Conservation (phyloP, 2,888 invertebrate genomes). For the Andrena flavipes region DNA sequence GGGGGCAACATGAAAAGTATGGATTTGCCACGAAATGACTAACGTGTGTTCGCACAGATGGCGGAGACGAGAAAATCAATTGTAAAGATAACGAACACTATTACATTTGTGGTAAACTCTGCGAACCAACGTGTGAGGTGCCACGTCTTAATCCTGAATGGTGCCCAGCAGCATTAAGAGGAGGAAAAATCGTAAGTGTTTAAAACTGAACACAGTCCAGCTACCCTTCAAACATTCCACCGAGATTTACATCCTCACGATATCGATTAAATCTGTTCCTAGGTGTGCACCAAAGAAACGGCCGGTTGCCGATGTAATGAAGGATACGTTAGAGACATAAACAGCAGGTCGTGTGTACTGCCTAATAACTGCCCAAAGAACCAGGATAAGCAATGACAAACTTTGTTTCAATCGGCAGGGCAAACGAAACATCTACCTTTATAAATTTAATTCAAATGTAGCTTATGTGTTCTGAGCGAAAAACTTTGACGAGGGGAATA, state of each 20-base stretch:
- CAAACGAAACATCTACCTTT: too few species aligned
- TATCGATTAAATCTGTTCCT: background rate
- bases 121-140: background rate
- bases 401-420: too few species aligned
- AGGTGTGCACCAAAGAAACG: background rate
- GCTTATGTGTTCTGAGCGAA: too few species aligned
- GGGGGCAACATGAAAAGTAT: too few species aligned
- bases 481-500: too few species aligned
- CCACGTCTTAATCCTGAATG: accelerated
- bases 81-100: background rate
- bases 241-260: background rate
- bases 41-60: background rate
- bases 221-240: background rate
- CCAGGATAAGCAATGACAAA: too few species aligned
- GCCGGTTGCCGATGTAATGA: background rate
- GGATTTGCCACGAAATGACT: background rate
- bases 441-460: too few species aligned
- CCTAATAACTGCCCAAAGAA: background rate
- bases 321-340: background rate
- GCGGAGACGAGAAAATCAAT: too few species aligned
- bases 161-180: background rate
- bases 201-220: background rate
- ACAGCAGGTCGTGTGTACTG: background rate
- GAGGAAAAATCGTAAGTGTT: background rate
- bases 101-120: background rate